phyloP scores from a whole-genome alignment of 2,888 invertebrate genomes.

The Euclidia mi region DNA sequence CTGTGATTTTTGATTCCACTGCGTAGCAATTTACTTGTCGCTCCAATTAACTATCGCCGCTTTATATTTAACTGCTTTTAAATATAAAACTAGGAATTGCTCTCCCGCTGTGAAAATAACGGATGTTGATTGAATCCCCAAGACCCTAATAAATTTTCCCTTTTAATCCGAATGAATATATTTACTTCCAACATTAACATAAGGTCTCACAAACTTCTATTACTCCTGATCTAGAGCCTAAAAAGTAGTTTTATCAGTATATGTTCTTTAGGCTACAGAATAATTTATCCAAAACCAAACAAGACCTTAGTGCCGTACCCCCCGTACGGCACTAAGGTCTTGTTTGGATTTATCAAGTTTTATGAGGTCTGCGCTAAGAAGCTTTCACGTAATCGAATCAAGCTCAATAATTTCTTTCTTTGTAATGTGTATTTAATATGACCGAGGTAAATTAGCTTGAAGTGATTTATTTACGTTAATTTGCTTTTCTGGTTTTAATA shows the following conservation, averaged over 20 bases:
- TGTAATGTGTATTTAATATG: too few relatives aligned
- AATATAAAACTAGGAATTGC: background rate
- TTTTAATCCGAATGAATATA: background rate
- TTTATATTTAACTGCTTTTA: too few relatives aligned
- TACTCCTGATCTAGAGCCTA: slow-evolving; percentile 22
- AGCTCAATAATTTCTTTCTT: background rate
- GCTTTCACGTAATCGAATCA: slow-evolving; percentile 6
- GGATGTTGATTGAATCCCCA: background rate
- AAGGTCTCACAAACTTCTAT: slow-evolving; percentile 22
- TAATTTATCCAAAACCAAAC: too few relatives aligned
- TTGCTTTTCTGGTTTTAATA: too few relatives aligned
- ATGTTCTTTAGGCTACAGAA: slow-evolving; percentile 29
- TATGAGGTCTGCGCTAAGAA: slow-evolving; percentile 25
- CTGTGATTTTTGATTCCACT: too few relatives aligned
- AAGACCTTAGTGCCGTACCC: too few relatives aligned
- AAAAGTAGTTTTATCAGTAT: slow-evolving; percentile 44
- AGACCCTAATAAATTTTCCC: background rate
- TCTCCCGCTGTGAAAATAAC: background rate
- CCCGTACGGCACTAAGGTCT: slow-evolving; percentile 38
- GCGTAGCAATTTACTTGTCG: too few relatives aligned
- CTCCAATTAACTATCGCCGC: too few relatives aligned
- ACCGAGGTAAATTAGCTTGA: too few relatives aligned
- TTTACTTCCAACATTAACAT: slow-evolving; percentile 34
- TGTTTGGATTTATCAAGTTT: slow-evolving; percentile 45
- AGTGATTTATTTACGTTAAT: too few relatives aligned